phyloP scores from a whole-genome alignment of 2,888 invertebrate species.

The Octodonta nipae region DNA sequence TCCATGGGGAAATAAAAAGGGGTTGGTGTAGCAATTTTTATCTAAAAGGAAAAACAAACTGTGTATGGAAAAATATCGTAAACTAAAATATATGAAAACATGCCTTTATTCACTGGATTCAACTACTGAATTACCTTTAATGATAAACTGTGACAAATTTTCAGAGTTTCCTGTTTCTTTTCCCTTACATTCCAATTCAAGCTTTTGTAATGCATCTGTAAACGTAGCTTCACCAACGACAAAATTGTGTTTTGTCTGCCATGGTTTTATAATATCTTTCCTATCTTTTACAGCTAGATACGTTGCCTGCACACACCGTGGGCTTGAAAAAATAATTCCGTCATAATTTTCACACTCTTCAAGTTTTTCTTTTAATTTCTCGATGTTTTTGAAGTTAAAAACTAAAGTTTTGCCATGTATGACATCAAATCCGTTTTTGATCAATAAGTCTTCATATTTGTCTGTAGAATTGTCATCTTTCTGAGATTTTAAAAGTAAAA shows the following conservation, averaged over 20 bases:
- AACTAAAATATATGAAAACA: too few species aligned
- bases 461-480: conserved; percentile 28
- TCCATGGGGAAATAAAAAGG: conserved; percentile 44
- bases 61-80: too few species aligned
- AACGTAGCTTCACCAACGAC: conserved; percentile 42
- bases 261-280: conserved; percentile 11
- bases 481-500: conserved; percentile 30
- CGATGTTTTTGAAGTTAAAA: conserved; percentile 40
- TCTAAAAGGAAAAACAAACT: too few species aligned
- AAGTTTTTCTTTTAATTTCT: conserved; percentile 34
- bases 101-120: too few species aligned
- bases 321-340: conserved; percentile 44
- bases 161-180: conserved; percentile 43
- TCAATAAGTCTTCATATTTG: conserved; percentile 36
- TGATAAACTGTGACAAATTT: conserved; percentile 38
- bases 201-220: conserved; percentile 33
- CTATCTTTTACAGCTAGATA: conserved; percentile 30
- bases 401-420: conserved; percentile 39
- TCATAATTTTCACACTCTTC: conserved; percentile 35
- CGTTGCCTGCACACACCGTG: conserved; percentile 41
- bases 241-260: conserved; percentile 23
- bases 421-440: conserved; percentile 36
- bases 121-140: too few species aligned
- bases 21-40: conserved; percentile 27
- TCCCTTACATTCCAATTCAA: conserved; percentile 39